These are phyloP conservation scores for Artemia sp. DNA, from an alignment of 2,888 invertebrate genomes.

Conservation along the genomic window DNA sequence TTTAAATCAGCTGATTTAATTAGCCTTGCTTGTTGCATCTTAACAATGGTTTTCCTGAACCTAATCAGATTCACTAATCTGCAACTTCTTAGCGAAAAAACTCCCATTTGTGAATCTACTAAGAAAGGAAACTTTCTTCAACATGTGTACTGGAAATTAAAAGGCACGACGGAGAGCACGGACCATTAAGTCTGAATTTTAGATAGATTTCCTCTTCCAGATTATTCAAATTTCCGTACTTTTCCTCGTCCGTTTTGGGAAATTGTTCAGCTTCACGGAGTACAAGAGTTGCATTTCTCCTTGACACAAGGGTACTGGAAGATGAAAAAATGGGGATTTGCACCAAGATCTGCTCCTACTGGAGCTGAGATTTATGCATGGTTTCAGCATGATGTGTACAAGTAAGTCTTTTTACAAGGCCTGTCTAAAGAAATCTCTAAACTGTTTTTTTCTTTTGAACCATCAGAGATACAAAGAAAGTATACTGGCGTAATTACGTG, in stretches of 20 bases:
- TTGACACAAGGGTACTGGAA: constrained; percentile 88
- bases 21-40: no score
- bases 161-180: no score
- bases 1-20: no score
- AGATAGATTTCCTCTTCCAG: constrained; percentile 28
- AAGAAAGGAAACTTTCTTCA: no score
- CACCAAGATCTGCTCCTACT: constrained; percentile 68
- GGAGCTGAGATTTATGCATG: constrained; percentile 89
- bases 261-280: constrained; percentile 59
- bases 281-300: constrained; percentile 76
- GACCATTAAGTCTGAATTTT: no score
- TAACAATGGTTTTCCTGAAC: no score
- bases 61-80: no score
- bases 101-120: no score
- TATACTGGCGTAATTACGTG: no score
- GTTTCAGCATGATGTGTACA: constrained; percentile 50
- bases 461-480: background rate
- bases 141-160: no score
- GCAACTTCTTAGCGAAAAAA: no score
- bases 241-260: constrained; percentile 79
- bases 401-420: constrained; percentile 29
- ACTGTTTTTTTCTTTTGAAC: constrained; percentile 22
- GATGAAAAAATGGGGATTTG: constrained; percentile 85
- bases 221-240: constrained; percentile 64
- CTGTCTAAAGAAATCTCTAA: background rate